Evolutionary conservation across 1,140 invertebrate species (phyloP).

Genomic region (Temnothorax nylanderi): DNA sequence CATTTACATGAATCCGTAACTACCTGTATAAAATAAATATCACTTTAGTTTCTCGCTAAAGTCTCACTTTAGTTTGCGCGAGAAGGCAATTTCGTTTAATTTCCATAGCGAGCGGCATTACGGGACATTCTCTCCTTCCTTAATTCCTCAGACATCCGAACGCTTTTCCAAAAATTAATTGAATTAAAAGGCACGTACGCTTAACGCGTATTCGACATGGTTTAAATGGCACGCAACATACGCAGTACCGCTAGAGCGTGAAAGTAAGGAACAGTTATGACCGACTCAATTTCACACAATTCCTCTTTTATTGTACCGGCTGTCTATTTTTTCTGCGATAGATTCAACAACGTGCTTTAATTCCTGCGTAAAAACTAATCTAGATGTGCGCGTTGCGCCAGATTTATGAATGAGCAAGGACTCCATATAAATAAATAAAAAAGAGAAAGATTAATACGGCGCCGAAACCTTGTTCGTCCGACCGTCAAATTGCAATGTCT

Average conservation of each 20-base stretch:
- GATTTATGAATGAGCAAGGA: slow-evolving; percentile 31
- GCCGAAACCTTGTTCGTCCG: slow-evolving; percentile 35
- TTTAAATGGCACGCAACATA: background rate
- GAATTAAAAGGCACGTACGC: background rate
- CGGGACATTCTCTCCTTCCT: background rate
- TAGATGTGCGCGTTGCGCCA: slow-evolving; percentile 13
- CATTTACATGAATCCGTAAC: slow-evolving; percentile 19
- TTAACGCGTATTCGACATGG: background rate
- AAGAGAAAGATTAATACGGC: background rate
- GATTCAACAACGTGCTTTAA: background rate
- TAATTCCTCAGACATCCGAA: background rate
- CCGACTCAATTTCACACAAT: background rate
- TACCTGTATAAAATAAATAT: background rate
- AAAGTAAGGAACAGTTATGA: background rate
- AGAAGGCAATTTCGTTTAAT: slow-evolving; percentile 6
- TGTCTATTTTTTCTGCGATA: background rate
- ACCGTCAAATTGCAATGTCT: slow-evolving; percentile 66
- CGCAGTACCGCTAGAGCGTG: background rate
- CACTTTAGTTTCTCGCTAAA: background rate
- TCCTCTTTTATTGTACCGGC: background rate
- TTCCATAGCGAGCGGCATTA: background rate
- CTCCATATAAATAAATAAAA: background rate
- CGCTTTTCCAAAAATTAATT: background rate
- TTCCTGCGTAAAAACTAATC: slow-evolving; percentile 23
- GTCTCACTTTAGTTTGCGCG: background rate